Evolutionary conservation across 2,797 vertebrate species (phyloP).

Genomic region (Bradypodion ventrale): DNA sequence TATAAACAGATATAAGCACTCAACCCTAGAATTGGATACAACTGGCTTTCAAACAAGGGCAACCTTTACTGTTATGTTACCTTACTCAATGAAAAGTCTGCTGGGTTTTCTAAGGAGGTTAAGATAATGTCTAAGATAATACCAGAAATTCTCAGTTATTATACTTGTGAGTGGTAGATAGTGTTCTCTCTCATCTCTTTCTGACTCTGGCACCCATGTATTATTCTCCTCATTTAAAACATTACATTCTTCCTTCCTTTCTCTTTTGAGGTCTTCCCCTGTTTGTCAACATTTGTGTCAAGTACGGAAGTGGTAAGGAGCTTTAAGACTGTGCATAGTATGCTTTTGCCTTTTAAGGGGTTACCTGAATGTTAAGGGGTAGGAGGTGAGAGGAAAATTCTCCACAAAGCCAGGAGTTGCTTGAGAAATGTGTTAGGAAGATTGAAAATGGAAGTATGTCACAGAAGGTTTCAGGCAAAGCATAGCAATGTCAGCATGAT

Average conservation of each 20-base stretch:
- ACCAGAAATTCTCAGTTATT: neutral
- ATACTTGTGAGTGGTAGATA: neutral
- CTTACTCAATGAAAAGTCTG: neutral
- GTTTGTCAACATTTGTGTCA: neutral
- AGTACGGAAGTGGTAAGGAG: neutral
- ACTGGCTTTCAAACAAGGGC: too few species aligned
- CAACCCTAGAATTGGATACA: too few species aligned
- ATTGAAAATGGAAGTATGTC: slow-evolving; percentile 40
- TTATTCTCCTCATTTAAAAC: neutral
- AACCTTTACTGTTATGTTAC: too few species aligned
- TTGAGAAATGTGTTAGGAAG: slow-evolving; percentile 12
- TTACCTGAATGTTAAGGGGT: slow-evolving; percentile 20
- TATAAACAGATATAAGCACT: too few species aligned
- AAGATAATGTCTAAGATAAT: neutral
- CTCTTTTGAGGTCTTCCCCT: too few species aligned
- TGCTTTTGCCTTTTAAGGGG: slow-evolving; percentile 31
- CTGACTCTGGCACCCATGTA: neutral
- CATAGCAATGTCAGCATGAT: slow-evolving; percentile 50
- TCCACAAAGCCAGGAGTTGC: slow-evolving; percentile 32
- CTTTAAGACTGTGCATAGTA: neutral
- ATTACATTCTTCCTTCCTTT: neutral
- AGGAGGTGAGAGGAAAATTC: slow-evolving; percentile 16
- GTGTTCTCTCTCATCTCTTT: neutral
- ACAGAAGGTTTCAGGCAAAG: slow-evolving; percentile 52
- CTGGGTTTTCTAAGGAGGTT: neutral